phyloP scores from a whole-genome alignment of 2,797 vertebrate species.

The Fratercula arctica region DNA sequence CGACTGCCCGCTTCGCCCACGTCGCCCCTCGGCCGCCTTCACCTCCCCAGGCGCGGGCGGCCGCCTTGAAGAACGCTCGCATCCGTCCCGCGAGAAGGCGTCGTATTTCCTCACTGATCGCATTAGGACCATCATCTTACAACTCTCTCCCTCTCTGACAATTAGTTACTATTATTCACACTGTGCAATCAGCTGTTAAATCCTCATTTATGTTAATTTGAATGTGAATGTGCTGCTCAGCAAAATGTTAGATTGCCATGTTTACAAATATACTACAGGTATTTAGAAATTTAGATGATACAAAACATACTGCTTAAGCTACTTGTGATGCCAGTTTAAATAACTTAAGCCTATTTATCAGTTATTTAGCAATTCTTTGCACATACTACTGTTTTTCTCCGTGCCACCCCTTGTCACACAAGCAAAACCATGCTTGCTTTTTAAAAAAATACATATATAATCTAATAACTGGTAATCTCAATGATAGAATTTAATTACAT shows the following conservation, averaged over 20 bases:
- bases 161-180: conserved; percentile 77
- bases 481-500: conserved; percentile 59
- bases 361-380: conserved; percentile 71
- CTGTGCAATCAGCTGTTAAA: conserved; percentile 82
- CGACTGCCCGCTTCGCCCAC: background rate
- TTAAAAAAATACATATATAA: conserved; percentile 42
- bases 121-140: conserved; percentile 32
- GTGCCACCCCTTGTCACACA: background rate
- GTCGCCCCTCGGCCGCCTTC: background rate
- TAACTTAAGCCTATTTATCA: conserved; percentile 75
- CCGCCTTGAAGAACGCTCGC: background rate
- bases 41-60: background rate
- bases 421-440: conserved; percentile 32
- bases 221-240: conserved; percentile 64
- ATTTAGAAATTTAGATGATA: conserved; percentile 77
- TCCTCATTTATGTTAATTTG: conserved; percentile 78
- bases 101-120: background rate
- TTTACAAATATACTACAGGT: conserved; percentile 82
- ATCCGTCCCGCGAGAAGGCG: background rate
- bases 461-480: conserved; percentile 68
- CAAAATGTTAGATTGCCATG: conserved; percentile 78
- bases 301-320: conserved; percentile 72
- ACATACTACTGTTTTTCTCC: conserved; percentile 40
- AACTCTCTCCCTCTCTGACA: conserved; percentile 65
- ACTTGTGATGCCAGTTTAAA: conserved; percentile 64